These are phyloP conservation scores for Rhamphomyia laevipes DNA, from an alignment of 2,888 invertebrate genomes.

Conservation along the genomic window DNA sequence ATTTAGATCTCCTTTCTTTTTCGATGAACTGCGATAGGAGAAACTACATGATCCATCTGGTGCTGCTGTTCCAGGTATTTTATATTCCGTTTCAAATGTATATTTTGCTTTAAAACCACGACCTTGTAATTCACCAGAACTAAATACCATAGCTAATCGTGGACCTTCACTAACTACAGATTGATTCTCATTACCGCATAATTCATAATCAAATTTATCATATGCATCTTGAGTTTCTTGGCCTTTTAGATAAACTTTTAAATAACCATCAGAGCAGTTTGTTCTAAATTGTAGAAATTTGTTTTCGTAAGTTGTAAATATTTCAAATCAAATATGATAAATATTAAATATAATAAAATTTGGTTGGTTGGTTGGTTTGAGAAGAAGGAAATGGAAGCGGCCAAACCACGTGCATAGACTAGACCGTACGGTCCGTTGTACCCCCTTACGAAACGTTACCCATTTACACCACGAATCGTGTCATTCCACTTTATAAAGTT, in stretches of 20 bases:
- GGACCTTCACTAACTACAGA: constrained; percentile 83
- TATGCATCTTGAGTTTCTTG: constrained; percentile 87
- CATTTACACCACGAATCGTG: too few relatives aligned
- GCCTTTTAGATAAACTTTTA: constrained; percentile 82
- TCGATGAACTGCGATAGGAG: constrained; percentile 76
- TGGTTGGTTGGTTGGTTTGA: too few relatives aligned
- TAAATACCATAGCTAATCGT: constrained; percentile 87
- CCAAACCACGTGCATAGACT: too few relatives aligned
- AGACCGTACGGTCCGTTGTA: too few relatives aligned
- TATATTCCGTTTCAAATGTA: constrained; percentile 62
- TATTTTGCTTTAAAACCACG: constrained; percentile 67
- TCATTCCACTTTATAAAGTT: too few relatives aligned
- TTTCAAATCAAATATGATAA: too few relatives aligned
- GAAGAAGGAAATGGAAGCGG: too few relatives aligned
- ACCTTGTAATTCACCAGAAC: constrained; percentile 83
- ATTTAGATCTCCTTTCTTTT: constrained; percentile 85
- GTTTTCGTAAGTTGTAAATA: too few relatives aligned
- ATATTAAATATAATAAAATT: too few relatives aligned
- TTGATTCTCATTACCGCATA: constrained; percentile 80
- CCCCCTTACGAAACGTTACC: too few relatives aligned
- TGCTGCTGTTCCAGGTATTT: constrained; percentile 87
- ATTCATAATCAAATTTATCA: constrained; percentile 85
- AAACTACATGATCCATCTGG: constrained; percentile 87
- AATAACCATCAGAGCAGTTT: constrained; percentile 80
- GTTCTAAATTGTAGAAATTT: constrained; percentile 27